Base-by-base conservation (phyloP, 1,140 invertebrate species). In the Thaumetopoea pityocampa region DNA sequence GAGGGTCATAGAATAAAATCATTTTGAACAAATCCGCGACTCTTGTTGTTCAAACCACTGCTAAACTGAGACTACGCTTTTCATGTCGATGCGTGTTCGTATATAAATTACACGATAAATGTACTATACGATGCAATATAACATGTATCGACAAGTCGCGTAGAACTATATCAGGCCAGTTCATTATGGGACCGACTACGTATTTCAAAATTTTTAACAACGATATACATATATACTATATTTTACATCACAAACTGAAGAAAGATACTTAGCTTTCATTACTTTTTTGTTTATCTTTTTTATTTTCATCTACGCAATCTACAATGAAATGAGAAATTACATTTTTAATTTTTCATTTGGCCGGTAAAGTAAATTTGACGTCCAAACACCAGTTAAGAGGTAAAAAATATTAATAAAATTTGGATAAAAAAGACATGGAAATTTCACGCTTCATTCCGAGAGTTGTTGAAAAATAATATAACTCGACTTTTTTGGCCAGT, bases 261-360 rank as follows among this genome's bases (percentile, higher is more conserved):
- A 24, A 9, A 24, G 9, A 9, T 6, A n/a, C 23, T n/a, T n/a
- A 24, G 23, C 23, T n/a, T 24, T 24, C 9, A 24, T n/a, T 24
- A n/a, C 6, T 24, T 24, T 24, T n/a, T 24, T 7, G 6, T 7
- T 7, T 22, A 8, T 22, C 19, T 22, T 16, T 28, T 36, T 27
- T 40, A 22, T 36, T 15, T 41, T 41, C 20, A 18, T 16, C 41
- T 17, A 22, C 22, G 16, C 20, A 32, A 19, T 45, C 43, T 9
- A 16, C 32, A 27, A 46, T 47, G 52, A 52, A 45, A 69, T 61
- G 63, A 66, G 53, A 47, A 46, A 64, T 66, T 76, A 67, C 59
- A 70, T 72, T 70, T 76, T 72, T 76, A 72, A 72, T 70, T 51
- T 62, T 61, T 52, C 66, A 68, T 70, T 71, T 57, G 46, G 22